Evolutionary conservation across 2,113 vertebrate species (phyloP).

Genomic region (Notechis scutatus): DNA sequence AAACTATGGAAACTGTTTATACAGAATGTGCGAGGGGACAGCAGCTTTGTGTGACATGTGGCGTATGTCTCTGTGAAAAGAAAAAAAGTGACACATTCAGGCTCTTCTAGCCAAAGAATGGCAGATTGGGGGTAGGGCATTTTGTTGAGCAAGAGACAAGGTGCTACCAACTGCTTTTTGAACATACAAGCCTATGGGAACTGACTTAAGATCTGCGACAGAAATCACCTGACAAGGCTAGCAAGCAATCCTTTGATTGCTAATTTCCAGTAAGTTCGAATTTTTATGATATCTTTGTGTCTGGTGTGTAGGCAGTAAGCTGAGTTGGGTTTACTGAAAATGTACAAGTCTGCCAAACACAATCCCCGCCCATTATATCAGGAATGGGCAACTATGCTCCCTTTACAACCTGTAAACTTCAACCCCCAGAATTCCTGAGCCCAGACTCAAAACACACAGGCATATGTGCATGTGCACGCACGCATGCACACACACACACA

Average conservation of each 20-base stretch:
- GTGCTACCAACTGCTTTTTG: neutral
- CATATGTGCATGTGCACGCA: neutral
- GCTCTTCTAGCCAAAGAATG: neutral
- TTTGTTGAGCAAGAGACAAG: neutral
- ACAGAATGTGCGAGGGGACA: conserved; percentile 16
- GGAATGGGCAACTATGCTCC: neutral
- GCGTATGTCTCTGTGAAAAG: neutral
- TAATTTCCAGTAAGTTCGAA: neutral
- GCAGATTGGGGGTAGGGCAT: conserved; percentile 1
- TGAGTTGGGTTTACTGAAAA: neutral
- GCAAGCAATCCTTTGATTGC: neutral
- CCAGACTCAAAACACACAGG: neutral
- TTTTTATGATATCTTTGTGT: neutral
- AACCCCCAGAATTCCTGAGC: neutral
- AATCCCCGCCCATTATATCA: neutral
- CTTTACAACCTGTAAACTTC: neutral
- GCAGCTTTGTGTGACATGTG: conserved; percentile 2
- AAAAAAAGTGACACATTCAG: neutral
- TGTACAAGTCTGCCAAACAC: neutral
- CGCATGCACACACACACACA: neutral
- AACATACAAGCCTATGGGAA: conserved; percentile 3
- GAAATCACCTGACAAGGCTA: neutral
- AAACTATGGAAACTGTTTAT: conserved; percentile 20
- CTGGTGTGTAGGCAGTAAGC: neutral
- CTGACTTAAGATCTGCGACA: neutral